Evolutionary conservation across 2,797 vertebrate species (phyloP), one percentile per base, ranked within the genome.

Genomic region (Capromys pilorides): DNA sequence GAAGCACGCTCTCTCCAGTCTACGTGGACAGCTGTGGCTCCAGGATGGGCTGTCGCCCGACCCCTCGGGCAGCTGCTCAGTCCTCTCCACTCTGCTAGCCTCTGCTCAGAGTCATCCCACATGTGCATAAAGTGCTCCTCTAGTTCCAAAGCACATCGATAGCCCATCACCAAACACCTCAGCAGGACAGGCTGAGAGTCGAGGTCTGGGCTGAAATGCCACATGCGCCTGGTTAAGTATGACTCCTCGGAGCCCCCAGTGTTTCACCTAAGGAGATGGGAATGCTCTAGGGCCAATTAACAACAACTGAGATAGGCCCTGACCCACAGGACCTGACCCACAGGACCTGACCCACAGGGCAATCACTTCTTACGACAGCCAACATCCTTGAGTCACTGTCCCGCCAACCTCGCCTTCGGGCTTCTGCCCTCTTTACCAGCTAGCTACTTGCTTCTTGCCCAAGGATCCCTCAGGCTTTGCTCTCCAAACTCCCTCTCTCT

Each of bases 201-300:
- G 62, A 77, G 5, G 73, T 83, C 75, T 88, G 14, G 66, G 84
- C 77, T 67, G 54, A 67, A 86, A 91, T 7, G 41, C 33, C 83
- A 16, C 62, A 26, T 84, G 77, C 85, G 13, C 3, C 13, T 80
- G 49, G 51, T 31, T 41, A 93, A 92, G 62, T 51, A 7, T 71
- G 54, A 87, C 6, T 86, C 71, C 77, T 33, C 69, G 21, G 36
- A 64, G 79, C 18, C 78, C 79, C 77, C n/a, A 64, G 31, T 33
- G 71, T 45, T 33, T 75, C 39, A 66, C 21, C 64, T 73, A 31
- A n/a, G 77, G 33, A 86, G 96, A 28, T 31, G 8, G 36, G 84
- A 94, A 67, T 14, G 41, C 19, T 96, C 66, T 12, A 67, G 77
- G 61, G 85, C 22, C 71, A 87, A 94, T 33, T 51, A 93, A 51